Evolutionary conservation across 2,113 vertebrate genomes (phyloP).

Genomic region (Hypomesus transpacificus): DNA sequence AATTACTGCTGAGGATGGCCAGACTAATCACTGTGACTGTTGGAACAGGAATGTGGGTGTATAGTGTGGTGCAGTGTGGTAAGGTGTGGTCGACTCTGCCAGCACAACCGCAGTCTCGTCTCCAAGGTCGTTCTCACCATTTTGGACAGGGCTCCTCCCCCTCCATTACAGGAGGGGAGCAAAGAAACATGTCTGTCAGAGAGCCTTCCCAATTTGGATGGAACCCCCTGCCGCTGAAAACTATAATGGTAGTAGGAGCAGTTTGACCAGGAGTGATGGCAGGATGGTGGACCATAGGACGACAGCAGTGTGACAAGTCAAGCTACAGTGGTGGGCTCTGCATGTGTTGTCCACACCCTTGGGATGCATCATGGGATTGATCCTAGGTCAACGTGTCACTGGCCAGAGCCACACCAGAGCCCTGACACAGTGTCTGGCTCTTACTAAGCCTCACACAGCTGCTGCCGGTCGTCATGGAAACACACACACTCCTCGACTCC

Average conservation of each 20-base stretch:
- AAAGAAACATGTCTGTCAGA: neutral
- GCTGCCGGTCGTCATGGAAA: slow-evolving; percentile 70
- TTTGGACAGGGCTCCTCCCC: slow-evolving; percentile 25
- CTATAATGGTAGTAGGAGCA: too few relatives aligned
- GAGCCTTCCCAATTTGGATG: too few relatives aligned
- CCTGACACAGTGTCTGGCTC: slow-evolving; percentile 64
- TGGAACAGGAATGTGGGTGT: slow-evolving; percentile 33
- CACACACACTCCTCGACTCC: slow-evolving; percentile 55
- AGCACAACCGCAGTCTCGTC: slow-evolving; percentile 32
- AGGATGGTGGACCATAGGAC: neutral
- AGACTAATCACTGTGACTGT: slow-evolving; percentile 47
- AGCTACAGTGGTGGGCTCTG: too few relatives aligned
- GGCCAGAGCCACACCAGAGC: slow-evolving; percentile 46
- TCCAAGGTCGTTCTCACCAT: slow-evolving; percentile 29
- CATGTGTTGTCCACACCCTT: too few relatives aligned
- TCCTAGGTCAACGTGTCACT: slow-evolving; percentile 70
- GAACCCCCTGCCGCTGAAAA: too few relatives aligned
- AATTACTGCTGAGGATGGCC: slow-evolving; percentile 40
- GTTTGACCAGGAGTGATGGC: too few relatives aligned
- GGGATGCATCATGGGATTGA: slow-evolving; percentile 40
- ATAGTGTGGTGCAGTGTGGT: slow-evolving; percentile 17
- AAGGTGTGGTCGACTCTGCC: slow-evolving; percentile 9
- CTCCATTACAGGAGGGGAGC: slow-evolving; percentile 17
- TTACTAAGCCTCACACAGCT: slow-evolving; percentile 65
- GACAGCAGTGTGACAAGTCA: neutral